These are phyloP conservation scores for Zaprionus vittiger DNA, from an alignment of 1,140 invertebrate genomes.

Conservation along the genomic window DNA sequence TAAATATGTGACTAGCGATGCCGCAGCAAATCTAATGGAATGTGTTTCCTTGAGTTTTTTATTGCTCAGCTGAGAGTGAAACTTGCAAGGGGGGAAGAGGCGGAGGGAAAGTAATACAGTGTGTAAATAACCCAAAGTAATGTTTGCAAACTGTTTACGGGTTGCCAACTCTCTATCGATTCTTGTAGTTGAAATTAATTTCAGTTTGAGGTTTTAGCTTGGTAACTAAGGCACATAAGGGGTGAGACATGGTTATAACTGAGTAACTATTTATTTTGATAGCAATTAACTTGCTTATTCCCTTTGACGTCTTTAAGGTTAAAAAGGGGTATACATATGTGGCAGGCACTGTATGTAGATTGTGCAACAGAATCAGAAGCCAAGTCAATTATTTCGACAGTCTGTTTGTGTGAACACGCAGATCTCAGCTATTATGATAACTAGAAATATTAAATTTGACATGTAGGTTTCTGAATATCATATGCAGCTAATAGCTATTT, in stretches of 20 bases:
- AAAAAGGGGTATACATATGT: too few species aligned
- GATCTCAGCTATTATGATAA: not conserved
- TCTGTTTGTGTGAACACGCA: not conserved
- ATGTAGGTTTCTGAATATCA: too few species aligned
- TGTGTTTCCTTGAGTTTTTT: constrained; percentile 74
- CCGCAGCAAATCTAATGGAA: constrained; percentile 67
- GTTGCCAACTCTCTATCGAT: not conserved
- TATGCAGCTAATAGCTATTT: too few species aligned
- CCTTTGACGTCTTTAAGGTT: too few species aligned
- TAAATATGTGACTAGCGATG: constrained; percentile 51
- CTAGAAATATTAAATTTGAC: not conserved
- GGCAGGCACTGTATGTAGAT: too few species aligned
- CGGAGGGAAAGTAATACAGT: not conserved
- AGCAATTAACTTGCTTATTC: too few species aligned
- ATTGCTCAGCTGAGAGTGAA: constrained; percentile 68
- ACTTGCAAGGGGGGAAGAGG: constrained; percentile 18
- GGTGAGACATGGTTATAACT: too few species aligned
- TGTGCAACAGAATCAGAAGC: too few species aligned
- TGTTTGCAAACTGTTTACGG: not conserved
- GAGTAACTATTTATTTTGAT: too few species aligned
- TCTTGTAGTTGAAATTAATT: constrained; percentile 2
- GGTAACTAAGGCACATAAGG: not conserved
- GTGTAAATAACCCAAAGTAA: constrained; percentile 4
- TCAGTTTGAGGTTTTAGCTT: not conserved
- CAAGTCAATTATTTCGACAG: accelerated